A percentile compares a stretch with the other conserved stretches of the same genome.
These are phyloP conservation scores for Oreochromis spilurus DNA, from an alignment of 2,113 vertebrate species.

Conservation along the genomic window DNA sequence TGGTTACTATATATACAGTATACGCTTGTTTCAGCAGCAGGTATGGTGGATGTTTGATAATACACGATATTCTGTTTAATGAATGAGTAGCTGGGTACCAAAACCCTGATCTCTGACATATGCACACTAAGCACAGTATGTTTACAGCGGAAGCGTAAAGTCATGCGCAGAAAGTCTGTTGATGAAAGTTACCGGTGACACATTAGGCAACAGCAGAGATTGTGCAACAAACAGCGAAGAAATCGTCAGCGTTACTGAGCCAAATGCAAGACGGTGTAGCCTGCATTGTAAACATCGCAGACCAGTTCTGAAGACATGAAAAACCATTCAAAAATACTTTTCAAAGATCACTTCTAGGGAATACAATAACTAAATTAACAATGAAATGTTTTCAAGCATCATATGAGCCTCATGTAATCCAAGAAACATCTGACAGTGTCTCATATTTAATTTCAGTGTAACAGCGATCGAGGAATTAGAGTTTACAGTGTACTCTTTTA, in stretches of 20 bases:
- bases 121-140: not conserved
- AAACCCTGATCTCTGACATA: slow-evolving; percentile 3
- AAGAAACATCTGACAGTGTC: not conserved
- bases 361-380: not conserved
- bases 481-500: not conserved
- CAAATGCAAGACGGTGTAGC: not conserved
- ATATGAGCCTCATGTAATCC: not conserved
- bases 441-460: not conserved
- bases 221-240: not conserved
- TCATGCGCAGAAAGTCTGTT: slow-evolving; percentile 9
- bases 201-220: not conserved
- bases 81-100: not conserved
- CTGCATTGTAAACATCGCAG: not conserved
- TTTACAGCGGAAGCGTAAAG: not conserved
- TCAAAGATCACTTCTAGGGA: not conserved
- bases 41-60: not conserved
- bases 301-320: not conserved
- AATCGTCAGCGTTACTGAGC: not conserved
- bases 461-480: not conserved
- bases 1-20: not conserved
- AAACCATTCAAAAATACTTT: not conserved
- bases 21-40: not conserved
- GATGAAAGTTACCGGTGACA: not conserved
- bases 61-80: not conserved
- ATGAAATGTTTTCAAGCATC: not conserved